Base-by-base conservation (phyloP, 2,113 vertebrate genomes). In the Hyaena hyaena region DNA sequence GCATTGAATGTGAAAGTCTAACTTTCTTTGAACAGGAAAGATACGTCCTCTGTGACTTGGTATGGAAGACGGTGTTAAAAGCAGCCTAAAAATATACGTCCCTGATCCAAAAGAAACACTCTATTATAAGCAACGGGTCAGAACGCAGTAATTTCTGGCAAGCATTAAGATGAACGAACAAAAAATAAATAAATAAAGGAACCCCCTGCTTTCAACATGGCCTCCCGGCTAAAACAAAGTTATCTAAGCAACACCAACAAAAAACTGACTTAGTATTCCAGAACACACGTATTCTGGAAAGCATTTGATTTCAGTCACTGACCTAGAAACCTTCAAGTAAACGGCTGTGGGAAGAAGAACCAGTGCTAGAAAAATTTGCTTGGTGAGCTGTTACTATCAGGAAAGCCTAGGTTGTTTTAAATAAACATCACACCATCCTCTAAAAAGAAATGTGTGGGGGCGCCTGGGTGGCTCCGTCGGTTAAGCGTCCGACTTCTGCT, bases 271-370 rank as follows among this genome's bases (percentile, higher is more conserved):
- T 97, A 97, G 15, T 14, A 88, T 69, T 66, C 97, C 74, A 96
- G 83, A 77, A 95, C 35, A 93, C 9, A 85, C 90, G 95, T 31
- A 55, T 76, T 95, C 53, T 95, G 87, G 81, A 96, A 90, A 90
- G 88, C 21, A 77, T 91, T 87, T 94, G 65, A 95, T 21, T 96
- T 93, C 61, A 92, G 23, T 83, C 9, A 0, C 97, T 95, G 96
- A 63, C 89, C 91, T 71, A 83, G 69, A 98, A 98, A 97, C 82
- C 79, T 69, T 69, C 35, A 11, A 83, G n/a, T 97, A 94, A 87
- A 88, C 66, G 61, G 69, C 65, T 88, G 26, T 82, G 55, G 21
- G 55, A 96, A 97, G 96, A 95, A 95, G 66, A 98, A 97, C 14
- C 24, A 96, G 94, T 71, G 88, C 35, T 68, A 93, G 74, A 87